Evolutionary conservation across 2,797 vertebrate species (phyloP).

Genomic region (Aeoliscus strigatus): DNA sequence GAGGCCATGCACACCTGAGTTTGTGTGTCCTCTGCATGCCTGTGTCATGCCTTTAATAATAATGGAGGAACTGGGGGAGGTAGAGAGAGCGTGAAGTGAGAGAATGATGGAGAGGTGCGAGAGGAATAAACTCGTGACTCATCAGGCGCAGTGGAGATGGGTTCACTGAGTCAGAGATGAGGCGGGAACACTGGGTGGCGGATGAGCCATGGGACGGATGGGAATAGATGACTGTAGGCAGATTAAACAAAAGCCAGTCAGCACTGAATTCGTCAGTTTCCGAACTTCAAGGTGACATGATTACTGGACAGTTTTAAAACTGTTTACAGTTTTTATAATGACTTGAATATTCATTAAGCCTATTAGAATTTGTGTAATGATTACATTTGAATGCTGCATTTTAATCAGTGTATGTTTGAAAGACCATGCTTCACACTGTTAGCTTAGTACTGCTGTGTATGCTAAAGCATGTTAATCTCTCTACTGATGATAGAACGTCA

Average conservation of each 20-base stretch:
- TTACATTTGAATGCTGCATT: neutral
- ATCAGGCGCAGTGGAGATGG: conserved; percentile 48
- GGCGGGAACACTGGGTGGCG: conserved; percentile 42
- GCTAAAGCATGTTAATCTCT: no score
- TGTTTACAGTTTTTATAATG: neutral
- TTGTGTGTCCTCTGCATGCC: conserved; percentile 23
- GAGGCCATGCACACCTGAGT: conserved; percentile 22
- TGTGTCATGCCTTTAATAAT: conserved; percentile 36
- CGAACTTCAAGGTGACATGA: conserved; percentile 7
- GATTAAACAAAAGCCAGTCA: conserved; percentile 5
- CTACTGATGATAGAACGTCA: no score
- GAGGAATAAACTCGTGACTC: conserved; percentile 65
- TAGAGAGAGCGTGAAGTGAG: conserved; percentile 16
- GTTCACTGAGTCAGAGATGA: conserved; percentile 66
- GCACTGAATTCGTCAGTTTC: conserved; percentile 13
- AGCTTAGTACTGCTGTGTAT: no score
- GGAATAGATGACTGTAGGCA: conserved; percentile 52
- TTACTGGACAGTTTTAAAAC: neutral
- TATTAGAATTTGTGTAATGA: no score
- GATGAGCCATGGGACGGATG: conserved; percentile 41
- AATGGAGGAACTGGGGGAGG: conserved; percentile 43
- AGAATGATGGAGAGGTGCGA: conserved; percentile 49
- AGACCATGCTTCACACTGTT: no score
- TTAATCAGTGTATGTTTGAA: neutral
- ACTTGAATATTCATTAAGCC: neutral